Base-by-base conservation (phyloP, 2,113 vertebrate species). In the Pachyramphus minor region DNA sequence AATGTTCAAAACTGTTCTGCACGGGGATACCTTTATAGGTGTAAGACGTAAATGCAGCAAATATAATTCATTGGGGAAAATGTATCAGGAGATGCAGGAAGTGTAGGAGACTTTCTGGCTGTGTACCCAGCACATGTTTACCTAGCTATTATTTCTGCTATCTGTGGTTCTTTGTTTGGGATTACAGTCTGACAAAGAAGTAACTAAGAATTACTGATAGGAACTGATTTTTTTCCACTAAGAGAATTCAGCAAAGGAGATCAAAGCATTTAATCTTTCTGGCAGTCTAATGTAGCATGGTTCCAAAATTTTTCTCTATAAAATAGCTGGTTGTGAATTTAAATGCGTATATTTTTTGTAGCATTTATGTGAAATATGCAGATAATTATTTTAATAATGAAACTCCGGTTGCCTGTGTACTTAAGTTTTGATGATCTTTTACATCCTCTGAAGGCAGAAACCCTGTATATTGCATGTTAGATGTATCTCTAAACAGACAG, bases 61-160 rank as follows among this genome's bases (percentile, higher is more conserved):
- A 49, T 66, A 11, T 4, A 58, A 39, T 12, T 62, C 23, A 6
- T 1, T 62, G 53, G 45, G 49, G 37, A 56, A 87, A 80, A 13
- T 1, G 0, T 19, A 9, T 45, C 7, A 12, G 73, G 81, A 84
- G 56, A 49, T 31, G 49, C 31, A 77, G 75, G 79, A 94, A 80
- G 67, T 17, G 33, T 28, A 73, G 45, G 58, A 84, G 44, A 42
- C 35, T 35, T 83, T 39, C 64, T 96, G 91, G 59, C 84, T 71
- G 21, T 23, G 20, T 44, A 83, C 62, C 64, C 72, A 76, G 27
- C 39, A 14, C 33, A 3, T 77, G 49, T 84, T 96, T 96, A 74
- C 64, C 55, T 88, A n/a, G 35, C 64, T 90, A 44, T 84, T 91
- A 67, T 95, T 93, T 59, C 37, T 67, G 44, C 80, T 85, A 80